Percentiles rank a stretch among this genome's conserved stretches.
phyloP scores from a whole-genome alignment of 2,113 vertebrate species.

The Lanius collurio region DNA sequence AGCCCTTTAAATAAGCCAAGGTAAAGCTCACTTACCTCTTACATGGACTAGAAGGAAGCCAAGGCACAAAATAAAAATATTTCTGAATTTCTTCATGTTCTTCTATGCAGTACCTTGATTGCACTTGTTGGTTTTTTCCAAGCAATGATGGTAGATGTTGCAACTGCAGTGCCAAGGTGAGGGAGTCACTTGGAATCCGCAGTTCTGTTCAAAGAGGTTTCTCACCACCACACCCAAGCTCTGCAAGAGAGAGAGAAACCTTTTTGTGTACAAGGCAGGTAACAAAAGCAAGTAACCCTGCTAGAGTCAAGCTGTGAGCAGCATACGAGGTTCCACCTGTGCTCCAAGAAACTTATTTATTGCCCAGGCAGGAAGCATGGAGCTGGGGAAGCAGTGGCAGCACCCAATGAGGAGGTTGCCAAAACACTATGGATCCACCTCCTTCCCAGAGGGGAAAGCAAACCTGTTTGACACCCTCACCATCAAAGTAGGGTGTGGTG shows the following conservation, averaged over 20 bases:
- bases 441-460: not conserved
- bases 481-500: conserved; percentile 5
- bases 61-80: conserved; percentile 10
- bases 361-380: not conserved
- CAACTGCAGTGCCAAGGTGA: not conserved
- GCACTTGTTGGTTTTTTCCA: not conserved
- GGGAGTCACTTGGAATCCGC: not conserved
- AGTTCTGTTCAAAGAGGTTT: not conserved
- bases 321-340: not conserved
- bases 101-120: not conserved
- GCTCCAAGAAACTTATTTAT: conserved; percentile 35
- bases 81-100: conserved; percentile 39
- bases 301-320: not conserved
- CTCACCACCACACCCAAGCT: not conserved
- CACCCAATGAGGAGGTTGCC: conserved; percentile 33
- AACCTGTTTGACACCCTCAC: conserved; percentile 13
- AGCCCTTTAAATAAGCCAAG: not conserved
- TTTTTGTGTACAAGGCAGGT: not conserved
- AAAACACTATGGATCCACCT: not conserved
- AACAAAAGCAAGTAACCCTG: not conserved
- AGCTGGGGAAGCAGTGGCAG: not conserved
- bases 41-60: conserved; percentile 28
- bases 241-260: not conserved
- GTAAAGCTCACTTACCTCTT: conserved; percentile 43
- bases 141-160: not conserved